A percentile compares a stretch with the other conserved stretches of the same genome.
phyloP scores from a whole-genome alignment of 2,113 vertebrate species.

The Ramphastos sulfuratus region DNA sequence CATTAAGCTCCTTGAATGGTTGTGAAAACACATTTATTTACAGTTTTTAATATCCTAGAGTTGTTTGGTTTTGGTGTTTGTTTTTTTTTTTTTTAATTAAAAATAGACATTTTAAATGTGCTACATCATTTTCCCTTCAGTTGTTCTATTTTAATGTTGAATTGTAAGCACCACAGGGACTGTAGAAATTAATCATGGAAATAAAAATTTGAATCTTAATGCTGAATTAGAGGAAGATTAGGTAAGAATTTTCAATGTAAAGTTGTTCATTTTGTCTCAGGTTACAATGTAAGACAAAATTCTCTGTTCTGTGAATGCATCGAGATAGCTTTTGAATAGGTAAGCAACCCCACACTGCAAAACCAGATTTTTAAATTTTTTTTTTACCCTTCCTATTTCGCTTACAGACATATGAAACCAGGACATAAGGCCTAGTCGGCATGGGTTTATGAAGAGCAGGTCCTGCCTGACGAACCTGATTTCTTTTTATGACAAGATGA shows the following conservation, averaged over 20 bases:
- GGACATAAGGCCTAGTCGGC: no score
- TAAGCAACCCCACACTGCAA: neutral
- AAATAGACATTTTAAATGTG: constrained; percentile 3
- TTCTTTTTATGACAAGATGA: no score
- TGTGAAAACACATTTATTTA: constrained; percentile 55
- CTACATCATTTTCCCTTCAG: neutral
- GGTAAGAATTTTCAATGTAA: neutral
- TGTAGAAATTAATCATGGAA: neutral
- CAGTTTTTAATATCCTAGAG: constrained; percentile 1
- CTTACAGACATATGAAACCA: neutral
- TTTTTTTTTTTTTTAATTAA: neutral
- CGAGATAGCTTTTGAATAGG: neutral
- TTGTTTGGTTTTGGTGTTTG: neutral
- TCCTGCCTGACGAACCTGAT: no score
- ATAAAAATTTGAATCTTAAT: neutral
- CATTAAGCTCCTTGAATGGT: neutral
- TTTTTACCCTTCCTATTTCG: neutral
- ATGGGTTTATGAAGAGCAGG: no score
- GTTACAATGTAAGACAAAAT: neutral
- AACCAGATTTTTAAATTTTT: neutral
- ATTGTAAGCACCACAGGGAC: neutral
- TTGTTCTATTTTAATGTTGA: neutral
- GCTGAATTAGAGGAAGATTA: neutral
- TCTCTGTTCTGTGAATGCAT: neutral
- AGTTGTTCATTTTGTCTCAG: neutral